These are phyloP conservation scores for Eidolon dupreanum DNA, from an alignment of 2,797 vertebrate genomes.

Conservation along the genomic window DNA sequence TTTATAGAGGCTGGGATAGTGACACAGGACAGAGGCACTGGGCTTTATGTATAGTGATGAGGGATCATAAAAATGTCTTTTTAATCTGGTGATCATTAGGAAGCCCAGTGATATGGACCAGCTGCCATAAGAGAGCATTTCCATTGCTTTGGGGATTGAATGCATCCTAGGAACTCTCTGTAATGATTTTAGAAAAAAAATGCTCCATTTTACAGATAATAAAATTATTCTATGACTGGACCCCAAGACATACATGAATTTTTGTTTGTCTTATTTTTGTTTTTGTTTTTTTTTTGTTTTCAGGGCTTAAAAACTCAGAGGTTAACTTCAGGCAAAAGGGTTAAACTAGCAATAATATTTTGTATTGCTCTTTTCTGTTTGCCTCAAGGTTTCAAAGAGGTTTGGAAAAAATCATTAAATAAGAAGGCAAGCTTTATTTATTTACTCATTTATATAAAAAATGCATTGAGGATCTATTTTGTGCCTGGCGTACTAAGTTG, in stretches of 20 bases:
- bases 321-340: not conserved
- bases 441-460: not conserved
- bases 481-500: not conserved
- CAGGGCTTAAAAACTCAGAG: not conserved
- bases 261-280: too few relatives aligned
- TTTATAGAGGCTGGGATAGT: conserved; percentile 41
- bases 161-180: not conserved
- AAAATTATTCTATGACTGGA: not conserved
- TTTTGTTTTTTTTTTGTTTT: not conserved
- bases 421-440: not conserved
- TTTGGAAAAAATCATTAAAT: not conserved
- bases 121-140: not conserved
- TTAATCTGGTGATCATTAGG: conserved; percentile 54
- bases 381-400: not conserved
- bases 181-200: not conserved
- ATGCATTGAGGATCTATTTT: not conserved
- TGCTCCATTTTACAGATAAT: not conserved
- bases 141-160: not conserved
- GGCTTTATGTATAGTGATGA: not conserved
- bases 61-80: conserved; percentile 56
- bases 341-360: not conserved
- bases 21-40: not conserved
- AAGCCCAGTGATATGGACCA: not conserved
- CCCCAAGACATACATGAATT: not conserved
- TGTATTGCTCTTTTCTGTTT: not conserved